Evolutionary conservation across 2,797 vertebrate species (phyloP).

Genomic region (Danio albolineatus): DNA sequence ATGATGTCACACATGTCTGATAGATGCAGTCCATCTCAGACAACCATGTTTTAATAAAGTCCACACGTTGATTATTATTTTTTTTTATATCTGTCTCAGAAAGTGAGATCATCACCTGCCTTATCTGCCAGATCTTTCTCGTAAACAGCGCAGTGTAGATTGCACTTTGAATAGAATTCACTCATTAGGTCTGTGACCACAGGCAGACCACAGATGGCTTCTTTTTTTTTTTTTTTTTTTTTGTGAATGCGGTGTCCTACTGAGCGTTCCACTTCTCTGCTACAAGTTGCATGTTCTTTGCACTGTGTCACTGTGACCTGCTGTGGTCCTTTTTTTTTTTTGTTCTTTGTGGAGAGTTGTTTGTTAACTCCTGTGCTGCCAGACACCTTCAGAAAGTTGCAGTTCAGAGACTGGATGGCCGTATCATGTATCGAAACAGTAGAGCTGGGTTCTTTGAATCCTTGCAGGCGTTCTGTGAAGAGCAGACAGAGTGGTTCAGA

Average conservation of each 20-base stretch:
- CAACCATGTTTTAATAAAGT: background rate
- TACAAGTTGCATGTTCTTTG: slow-evolving; percentile 19
- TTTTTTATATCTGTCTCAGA: background rate
- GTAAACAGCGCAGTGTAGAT: slow-evolving; percentile 45
- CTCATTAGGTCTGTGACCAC: slow-evolving; percentile 48
- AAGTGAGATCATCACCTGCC: slow-evolving; percentile 28
- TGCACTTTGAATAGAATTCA: slow-evolving; percentile 40
- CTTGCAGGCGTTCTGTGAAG: slow-evolving; percentile 51
- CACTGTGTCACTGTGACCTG: slow-evolving; percentile 37
- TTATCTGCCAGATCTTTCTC: slow-evolving; percentile 37
- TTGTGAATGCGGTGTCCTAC: slow-evolving; percentile 19
- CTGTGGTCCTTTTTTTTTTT: background rate
- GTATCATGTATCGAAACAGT: slow-evolving; percentile 8
- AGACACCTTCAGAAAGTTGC: background rate
- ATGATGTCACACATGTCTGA: background rate
- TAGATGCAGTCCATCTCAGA: background rate
- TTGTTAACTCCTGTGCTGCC: background rate
- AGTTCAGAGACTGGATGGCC: background rate
- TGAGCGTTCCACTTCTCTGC: slow-evolving; percentile 23
- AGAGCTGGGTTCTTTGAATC: slow-evolving; percentile 49
- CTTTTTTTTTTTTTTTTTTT: background rate
- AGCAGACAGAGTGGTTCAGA: slow-evolving; percentile 33
- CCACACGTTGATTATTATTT: background rate
- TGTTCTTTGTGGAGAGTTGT: background rate
- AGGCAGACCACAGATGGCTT: slow-evolving; percentile 51